Evolutionary conservation across 2,888 invertebrate genomes (phyloP).

Genomic region (Ochropleura plecta): DNA sequence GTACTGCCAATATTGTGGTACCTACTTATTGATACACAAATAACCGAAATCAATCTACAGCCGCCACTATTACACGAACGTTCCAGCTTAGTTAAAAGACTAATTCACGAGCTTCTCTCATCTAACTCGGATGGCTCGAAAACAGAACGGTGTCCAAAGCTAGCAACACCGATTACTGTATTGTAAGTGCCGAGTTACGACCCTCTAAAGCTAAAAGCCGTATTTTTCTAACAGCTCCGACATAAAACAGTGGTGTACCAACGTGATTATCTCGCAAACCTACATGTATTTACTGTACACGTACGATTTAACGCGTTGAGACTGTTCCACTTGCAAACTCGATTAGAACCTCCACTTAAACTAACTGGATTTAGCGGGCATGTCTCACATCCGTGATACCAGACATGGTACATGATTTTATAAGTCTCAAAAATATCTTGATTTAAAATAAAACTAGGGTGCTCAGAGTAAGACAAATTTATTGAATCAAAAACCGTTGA

Average conservation of each 20-base stretch:
- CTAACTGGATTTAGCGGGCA: slow-evolving; percentile 47
- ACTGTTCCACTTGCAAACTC: slow-evolving; percentile 53
- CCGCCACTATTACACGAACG: not conserved
- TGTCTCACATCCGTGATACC: slow-evolving; percentile 25
- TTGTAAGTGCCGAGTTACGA: not conserved
- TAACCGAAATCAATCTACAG: not conserved
- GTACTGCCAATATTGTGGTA: not conserved
- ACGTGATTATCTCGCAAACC: slow-evolving; percentile 27
- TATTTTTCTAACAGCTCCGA: not conserved
- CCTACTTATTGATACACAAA: not conserved
- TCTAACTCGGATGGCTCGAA: not conserved
- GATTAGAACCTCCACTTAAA: slow-evolving; percentile 55
- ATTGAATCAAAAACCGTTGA: too few relatives aligned
- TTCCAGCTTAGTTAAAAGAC: not conserved
- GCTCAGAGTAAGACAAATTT: too few relatives aligned
- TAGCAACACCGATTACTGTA: not conserved
- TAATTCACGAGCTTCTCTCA: not conserved
- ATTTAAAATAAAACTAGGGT: too few relatives aligned
- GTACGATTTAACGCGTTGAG: slow-evolving; percentile 57
- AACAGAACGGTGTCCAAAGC: not conserved
- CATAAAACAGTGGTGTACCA: slow-evolving; percentile 20
- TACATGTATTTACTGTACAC: slow-evolving; percentile 38
- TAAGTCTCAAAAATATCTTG: too few relatives aligned
- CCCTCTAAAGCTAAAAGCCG: not conserved
- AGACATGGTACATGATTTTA: slow-evolving; percentile 2